A percentile compares a stretch with the other conserved stretches of the same genome.
Conservation (phyloP, 2,888 invertebrate genomes). For the Chouioia cunea region DNA sequence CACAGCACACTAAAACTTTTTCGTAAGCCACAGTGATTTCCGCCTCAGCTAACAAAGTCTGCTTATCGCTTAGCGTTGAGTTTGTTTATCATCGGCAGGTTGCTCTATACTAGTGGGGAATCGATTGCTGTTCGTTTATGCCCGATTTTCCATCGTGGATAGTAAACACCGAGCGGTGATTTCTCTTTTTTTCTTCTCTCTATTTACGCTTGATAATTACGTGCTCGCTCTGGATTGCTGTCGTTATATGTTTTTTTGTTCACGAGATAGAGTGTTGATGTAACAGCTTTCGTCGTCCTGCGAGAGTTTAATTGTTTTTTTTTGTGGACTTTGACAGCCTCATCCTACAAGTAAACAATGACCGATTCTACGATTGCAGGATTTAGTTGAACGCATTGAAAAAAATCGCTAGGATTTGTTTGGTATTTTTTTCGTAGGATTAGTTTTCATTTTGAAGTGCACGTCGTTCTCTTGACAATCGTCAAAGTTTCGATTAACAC, state of each 20-base stretch:
- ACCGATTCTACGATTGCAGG: no score
- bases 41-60: background rate
- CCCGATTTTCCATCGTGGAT: slow-evolving; percentile 32
- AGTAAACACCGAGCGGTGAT: no score
- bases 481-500: no score
- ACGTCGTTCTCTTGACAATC: no score
- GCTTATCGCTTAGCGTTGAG: background rate
- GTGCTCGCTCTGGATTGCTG: slow-evolving; percentile 12
- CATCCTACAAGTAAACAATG: slow-evolving; percentile 31
- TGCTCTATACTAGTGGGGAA: slow-evolving; percentile 14
- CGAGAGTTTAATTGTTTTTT: slow-evolving; percentile 29
- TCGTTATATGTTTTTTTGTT: slow-evolving; percentile 11
- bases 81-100: slow-evolving; percentile 35
- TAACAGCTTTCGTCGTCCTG: slow-evolving; percentile 19
- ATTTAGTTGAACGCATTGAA: no score
- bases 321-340: slow-evolving; percentile 16
- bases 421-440: no score
- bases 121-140: slow-evolving; percentile 49
- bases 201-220: slow-evolving; percentile 32
- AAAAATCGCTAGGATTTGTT: no score
- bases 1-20: background rate
- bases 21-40: background rate
- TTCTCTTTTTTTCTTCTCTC: background rate
- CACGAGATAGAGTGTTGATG: slow-evolving; percentile 26
- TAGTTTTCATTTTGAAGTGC: no score